These are phyloP conservation scores for Luperina testacea DNA, from an alignment of 2,888 invertebrate species.

Conservation along the genomic window DNA sequence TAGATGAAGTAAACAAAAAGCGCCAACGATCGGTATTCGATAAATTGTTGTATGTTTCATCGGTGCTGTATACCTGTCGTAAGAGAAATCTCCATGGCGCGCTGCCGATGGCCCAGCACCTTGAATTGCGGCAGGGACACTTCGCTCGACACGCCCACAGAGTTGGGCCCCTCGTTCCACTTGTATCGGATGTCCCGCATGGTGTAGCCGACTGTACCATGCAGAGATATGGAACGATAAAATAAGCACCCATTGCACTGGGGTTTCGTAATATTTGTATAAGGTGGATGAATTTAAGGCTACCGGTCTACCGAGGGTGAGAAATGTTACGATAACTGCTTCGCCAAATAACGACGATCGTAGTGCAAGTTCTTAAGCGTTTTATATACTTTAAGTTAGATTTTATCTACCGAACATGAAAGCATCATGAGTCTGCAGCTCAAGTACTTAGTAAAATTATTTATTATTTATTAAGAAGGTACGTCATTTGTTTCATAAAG, in stretches of 20 bases:
- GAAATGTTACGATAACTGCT: slow-evolving; percentile 64
- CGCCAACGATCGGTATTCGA: slow-evolving; percentile 47
- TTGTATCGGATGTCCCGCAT: slow-evolving; percentile 99
- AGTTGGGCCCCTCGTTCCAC: slow-evolving; percentile 98
- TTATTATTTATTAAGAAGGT: slow-evolving; percentile 40
- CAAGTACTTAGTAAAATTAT: slow-evolving; percentile 55
- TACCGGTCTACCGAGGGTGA: slow-evolving; percentile 74
- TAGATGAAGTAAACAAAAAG: slow-evolving; percentile 56
- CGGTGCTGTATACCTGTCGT: slow-evolving; percentile 94
- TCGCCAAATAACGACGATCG: slow-evolving; percentile 59
- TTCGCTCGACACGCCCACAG: slow-evolving; percentile 97
- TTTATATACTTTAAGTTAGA: slow-evolving; percentile 64
- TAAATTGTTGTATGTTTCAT: slow-evolving; percentile 62
- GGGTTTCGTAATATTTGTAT: slow-evolving; percentile 80
- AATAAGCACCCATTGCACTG: slow-evolving; percentile 89
- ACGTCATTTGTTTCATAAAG: slow-evolving; percentile 64
- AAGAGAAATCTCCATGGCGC: slow-evolving; percentile 97
- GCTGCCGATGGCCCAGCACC: slow-evolving; percentile 98
- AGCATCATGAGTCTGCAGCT: slow-evolving; percentile 72
- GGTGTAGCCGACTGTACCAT: slow-evolving; percentile 97
- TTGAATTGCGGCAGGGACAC: slow-evolving; percentile 99
- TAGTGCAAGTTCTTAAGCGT: slow-evolving; percentile 68
- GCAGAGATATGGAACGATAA: slow-evolving; percentile 88
- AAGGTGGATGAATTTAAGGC: slow-evolving; percentile 70
- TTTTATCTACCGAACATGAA: slow-evolving; percentile 73